Conservation (phyloP, 2,113 vertebrate genomes). For the Nycticryphes semicollaris region DNA sequence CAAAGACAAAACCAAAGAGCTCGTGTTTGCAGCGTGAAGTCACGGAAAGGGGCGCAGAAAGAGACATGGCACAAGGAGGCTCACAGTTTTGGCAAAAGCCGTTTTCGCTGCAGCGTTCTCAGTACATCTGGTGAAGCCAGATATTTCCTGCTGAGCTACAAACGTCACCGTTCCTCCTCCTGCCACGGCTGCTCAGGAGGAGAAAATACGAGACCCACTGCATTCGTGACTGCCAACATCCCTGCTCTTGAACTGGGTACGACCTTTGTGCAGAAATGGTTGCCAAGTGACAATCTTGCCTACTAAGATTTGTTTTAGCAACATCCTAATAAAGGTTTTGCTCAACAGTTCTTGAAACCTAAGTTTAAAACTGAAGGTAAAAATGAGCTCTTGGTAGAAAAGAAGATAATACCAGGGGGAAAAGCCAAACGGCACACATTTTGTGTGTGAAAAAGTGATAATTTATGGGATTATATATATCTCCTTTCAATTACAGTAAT, state of each 20-base stretch:
- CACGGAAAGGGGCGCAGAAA: background rate
- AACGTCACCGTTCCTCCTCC: slow-evolving; percentile 36
- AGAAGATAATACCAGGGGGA: background rate
- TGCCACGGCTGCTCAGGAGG: slow-evolving; percentile 25
- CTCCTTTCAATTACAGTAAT: background rate
- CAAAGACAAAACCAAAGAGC: background rate
- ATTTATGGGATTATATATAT: background rate
- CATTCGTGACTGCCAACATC: slow-evolving; percentile 16
- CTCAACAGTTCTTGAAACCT: background rate
- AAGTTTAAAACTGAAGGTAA: background rate
- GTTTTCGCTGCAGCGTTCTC: background rate
- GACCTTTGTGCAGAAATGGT: background rate
- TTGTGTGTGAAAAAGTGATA: no score
- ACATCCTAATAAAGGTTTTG: background rate
- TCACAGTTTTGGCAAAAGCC: background rate
- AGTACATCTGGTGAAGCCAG: slow-evolving; percentile 5
- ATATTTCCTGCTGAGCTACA: slow-evolving; percentile 45
- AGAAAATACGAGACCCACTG: slow-evolving; percentile 6
- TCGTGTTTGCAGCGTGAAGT: background rate
- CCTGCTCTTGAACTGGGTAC: background rate
- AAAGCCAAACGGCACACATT: background rate
- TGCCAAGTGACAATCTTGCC: slow-evolving; percentile 19
- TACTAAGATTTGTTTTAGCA: slow-evolving; percentile 23
- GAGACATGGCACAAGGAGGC: background rate
- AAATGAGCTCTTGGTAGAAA: background rate